Evolutionary conservation across 2,113 vertebrate species (phyloP), one percentile per base, ranked within the genome.

Genomic region (Dissostichus mawsoni): DNA sequence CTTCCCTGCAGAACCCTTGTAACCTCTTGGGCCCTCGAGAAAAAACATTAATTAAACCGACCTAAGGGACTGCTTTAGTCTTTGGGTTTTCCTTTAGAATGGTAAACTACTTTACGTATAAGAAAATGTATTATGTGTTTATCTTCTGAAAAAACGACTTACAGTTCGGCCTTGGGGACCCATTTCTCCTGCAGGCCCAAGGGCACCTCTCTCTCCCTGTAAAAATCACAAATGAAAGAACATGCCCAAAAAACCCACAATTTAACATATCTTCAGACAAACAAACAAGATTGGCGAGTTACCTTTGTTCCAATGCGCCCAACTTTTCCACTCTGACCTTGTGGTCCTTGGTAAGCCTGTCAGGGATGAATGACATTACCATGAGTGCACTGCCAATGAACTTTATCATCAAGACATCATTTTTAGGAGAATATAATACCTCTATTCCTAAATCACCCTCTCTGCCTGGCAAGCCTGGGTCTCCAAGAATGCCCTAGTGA

Each of bases 331-430:
- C 81, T 80, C 8, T 13, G 57, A 57, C 95, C 96, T 76, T 96
- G 95, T 65, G 87, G 86, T 88, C 95, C 96, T 93, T 96, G 96
- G 90, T 95, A 95, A 20, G 95, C 95, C 96, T 96, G 87, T 8
- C 36, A 47, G 57, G 18, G 67, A 62, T 0, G 47, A 18, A 53
- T 82, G 1, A 64, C 16, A 68, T n/a, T 44, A 45, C 67, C 6
- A 47, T 5, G 41, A 29, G 13, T 44, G 5, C 63, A 44, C 16
- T 51, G 20, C 13, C 61, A 29, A 55, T 17, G n/a, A 59, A 69
- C 29, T 16, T 63, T 11, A 51, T 45, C 10, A 47, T 56, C 10
- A 62, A 55, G 11, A 65, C n/a, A 25, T 62, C 9, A n/a, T 36
- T 50, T n/a, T 51, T 23, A 58, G 5, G 29, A 67, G 11, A 76